Evolutionary conservation across 2,888 invertebrate genomes (phyloP).

Genomic region (Ditula angustiorana): DNA sequence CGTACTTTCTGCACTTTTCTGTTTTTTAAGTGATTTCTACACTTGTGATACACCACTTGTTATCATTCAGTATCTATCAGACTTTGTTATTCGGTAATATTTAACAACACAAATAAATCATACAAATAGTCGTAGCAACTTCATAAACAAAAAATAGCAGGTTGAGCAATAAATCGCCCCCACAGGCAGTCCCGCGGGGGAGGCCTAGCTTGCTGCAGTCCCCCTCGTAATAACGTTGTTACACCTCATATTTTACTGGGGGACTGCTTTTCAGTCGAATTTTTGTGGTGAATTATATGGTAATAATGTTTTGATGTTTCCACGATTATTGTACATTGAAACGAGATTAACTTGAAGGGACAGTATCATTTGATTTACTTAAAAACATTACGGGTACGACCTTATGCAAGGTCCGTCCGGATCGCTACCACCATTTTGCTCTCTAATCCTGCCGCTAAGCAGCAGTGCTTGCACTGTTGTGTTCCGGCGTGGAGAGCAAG

Average conservation of each 20-base stretch:
- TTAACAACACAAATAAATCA: neutral
- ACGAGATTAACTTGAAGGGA: neutral
- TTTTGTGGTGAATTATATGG: slow-evolving; percentile 1
- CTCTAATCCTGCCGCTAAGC: too few species aligned
- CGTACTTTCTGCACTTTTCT: too few species aligned
- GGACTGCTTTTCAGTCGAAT: neutral
- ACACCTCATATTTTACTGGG: slow-evolving; percentile 31
- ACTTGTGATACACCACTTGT: too few species aligned
- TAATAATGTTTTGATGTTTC: neutral
- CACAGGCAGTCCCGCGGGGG: slow-evolving; percentile 23
- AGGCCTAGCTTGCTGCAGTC: slow-evolving; percentile 21
- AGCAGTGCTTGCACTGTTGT: too few species aligned
- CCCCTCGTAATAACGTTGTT: slow-evolving; percentile 33
- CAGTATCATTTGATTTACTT: too few species aligned
- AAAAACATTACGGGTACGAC: too few species aligned
- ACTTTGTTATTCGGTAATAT: too few species aligned
- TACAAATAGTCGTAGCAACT: neutral
- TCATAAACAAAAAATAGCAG: neutral
- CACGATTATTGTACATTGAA: neutral
- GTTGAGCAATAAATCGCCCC: slow-evolving; percentile 14
- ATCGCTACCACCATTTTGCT: too few species aligned
- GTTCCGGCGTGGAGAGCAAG: too few species aligned
- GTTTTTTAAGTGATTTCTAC: too few species aligned
- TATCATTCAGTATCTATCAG: too few species aligned
- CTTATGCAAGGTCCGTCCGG: too few species aligned